Percentiles rank a stretch among this genome's conserved stretches.
Conservation (phyloP, 2,797 vertebrate species). For the Eidolon dupreanum region DNA sequence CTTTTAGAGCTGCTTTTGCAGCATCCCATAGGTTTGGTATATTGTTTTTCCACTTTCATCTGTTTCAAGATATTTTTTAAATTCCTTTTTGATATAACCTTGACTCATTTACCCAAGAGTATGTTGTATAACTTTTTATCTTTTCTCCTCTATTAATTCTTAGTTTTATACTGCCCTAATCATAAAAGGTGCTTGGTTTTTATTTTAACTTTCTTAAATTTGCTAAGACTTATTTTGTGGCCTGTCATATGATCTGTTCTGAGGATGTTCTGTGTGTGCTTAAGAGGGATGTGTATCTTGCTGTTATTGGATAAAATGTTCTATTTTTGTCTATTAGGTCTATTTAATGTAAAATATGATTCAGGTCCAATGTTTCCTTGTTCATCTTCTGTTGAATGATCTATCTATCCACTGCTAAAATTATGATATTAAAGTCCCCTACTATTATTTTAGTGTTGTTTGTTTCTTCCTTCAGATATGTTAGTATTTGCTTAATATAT, state of each 20-base stretch:
- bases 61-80: neutral
- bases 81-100: neutral
- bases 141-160: neutral
- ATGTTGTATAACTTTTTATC: neutral
- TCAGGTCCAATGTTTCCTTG: neutral
- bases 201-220: neutral
- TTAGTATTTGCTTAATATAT: neutral
- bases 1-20: neutral
- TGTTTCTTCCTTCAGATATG: neutral
- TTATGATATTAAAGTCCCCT: neutral
- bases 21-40: neutral
- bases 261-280: neutral
- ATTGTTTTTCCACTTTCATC: neutral
- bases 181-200: neutral
- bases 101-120: neutral
- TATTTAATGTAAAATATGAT: neutral
- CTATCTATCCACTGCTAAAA: neutral
- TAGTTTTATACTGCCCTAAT: neutral
- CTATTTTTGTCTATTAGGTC: neutral
- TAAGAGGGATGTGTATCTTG: neutral
- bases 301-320: neutral
- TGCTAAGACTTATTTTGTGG: neutral
- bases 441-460: neutral
- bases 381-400: neutral
- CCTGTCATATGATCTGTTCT: neutral